Evolutionary conservation across 2,888 invertebrate species (phyloP).

Genomic region (Brenthis ino): DNA sequence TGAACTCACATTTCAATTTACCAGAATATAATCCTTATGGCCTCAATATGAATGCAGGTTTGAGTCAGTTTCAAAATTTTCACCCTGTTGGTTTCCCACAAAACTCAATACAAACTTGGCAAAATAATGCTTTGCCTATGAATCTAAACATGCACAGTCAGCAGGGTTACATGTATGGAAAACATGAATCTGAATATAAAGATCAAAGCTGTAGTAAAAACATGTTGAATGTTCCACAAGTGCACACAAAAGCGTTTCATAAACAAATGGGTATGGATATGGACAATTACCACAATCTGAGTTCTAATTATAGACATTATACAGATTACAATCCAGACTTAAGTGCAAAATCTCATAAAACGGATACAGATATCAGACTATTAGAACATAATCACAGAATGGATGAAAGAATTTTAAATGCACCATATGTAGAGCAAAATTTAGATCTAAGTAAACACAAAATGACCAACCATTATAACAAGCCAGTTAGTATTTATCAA

Average conservation of each 20-base stretch:
- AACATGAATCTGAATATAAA: conserved; percentile 37
- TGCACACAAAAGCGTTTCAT: conserved; percentile 53
- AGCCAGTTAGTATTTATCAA: conserved; percentile 21
- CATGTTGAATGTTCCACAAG: conserved; percentile 56
- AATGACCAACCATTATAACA: conserved; percentile 9
- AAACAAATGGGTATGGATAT: conserved; percentile 48
- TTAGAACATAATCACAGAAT: conserved; percentile 9
- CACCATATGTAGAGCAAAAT: conserved; percentile 20
- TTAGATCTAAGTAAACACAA: conserved; percentile 24
- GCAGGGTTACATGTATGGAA: conserved; percentile 41
- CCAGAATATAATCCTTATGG: conserved; percentile 57
- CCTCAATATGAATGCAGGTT: conserved; percentile 51
- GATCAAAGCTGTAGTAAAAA: conserved; percentile 38
- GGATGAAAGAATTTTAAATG: conserved; percentile 1
- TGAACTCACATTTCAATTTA: conserved; percentile 53
- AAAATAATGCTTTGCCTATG: conserved; percentile 59
- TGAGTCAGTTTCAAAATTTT: conserved; percentile 55
- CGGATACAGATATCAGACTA: conserved; percentile 24
- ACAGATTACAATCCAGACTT: conserved; percentile 47
- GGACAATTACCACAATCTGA: conserved; percentile 43
- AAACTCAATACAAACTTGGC: conserved; percentile 50
- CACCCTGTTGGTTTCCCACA: conserved; percentile 53
- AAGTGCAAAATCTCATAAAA: conserved; percentile 45
- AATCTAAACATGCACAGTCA: conserved; percentile 57
- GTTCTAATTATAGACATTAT: conserved; percentile 39